Conservation (phyloP, 2,113 vertebrate genomes). For the Bos indicus region DNA sequence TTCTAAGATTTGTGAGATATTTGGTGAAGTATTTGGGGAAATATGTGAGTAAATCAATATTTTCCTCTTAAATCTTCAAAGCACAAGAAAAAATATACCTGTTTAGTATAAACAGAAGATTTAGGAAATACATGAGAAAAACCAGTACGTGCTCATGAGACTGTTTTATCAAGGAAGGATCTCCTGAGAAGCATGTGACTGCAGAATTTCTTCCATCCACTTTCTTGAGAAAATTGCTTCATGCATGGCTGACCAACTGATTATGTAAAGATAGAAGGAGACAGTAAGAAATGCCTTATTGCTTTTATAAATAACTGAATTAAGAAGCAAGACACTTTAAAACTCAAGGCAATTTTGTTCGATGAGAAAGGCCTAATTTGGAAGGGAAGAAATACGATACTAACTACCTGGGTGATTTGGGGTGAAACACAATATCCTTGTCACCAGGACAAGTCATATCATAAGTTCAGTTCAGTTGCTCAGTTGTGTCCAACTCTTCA, state of each 20-base stretch:
- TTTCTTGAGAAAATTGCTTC: conserved; percentile 51
- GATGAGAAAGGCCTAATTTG: not conserved
- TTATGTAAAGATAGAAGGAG: conserved; percentile 16
- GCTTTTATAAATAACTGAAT: not conserved
- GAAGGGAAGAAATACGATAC: not conserved
- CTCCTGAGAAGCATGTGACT: conserved; percentile 41
- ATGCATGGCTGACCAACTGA: conserved; percentile 38
- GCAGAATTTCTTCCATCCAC: conserved; percentile 42
- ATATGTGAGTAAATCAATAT: conserved; percentile 20
- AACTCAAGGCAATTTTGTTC: not conserved
- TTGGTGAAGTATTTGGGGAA: not conserved
- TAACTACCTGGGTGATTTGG: not conserved
- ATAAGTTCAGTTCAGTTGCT: not conserved
- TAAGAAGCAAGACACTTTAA: not conserved
- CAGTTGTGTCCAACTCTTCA: not conserved
- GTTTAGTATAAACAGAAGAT: not conserved
- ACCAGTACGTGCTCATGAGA: not conserved
- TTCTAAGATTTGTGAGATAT: not conserved
- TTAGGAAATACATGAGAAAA: conserved; percentile 59
- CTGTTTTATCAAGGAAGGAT: not conserved
- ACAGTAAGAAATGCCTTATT: not conserved
- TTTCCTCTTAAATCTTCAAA: conserved; percentile 34
- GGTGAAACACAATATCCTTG: not conserved
- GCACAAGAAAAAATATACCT: not conserved
- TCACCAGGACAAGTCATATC: not conserved